Conservation (phyloP, 2,797 vertebrate genomes). For the Aeoliscus strigatus region DNA sequence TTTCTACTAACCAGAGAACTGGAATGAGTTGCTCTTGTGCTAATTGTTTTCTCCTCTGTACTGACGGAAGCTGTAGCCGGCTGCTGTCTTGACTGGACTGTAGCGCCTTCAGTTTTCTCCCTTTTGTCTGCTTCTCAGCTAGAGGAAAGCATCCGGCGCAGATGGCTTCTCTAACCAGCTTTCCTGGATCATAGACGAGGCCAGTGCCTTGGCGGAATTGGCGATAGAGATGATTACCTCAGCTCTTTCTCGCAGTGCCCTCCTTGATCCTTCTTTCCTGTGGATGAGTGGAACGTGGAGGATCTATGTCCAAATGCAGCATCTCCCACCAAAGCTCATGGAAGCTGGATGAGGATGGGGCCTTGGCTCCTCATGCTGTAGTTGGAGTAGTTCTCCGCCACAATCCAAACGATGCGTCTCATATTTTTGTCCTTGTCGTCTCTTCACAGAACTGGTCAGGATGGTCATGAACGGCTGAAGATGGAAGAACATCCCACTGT, state of each 20-base stretch:
- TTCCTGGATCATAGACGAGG: slow-evolving; percentile 64
- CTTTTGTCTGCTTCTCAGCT: slow-evolving; percentile 60
- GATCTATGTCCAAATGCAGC: slow-evolving; percentile 57
- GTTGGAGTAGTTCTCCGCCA: slow-evolving; percentile 41
- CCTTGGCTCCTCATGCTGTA: slow-evolving; percentile 45
- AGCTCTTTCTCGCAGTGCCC: slow-evolving; percentile 47
- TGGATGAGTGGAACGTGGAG: slow-evolving; percentile 22
- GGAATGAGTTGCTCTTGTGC: slow-evolving; percentile 62
- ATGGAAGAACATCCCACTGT: slow-evolving; percentile 45
- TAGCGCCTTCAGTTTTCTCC: slow-evolving; percentile 44
- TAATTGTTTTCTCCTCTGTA: slow-evolving; percentile 54
- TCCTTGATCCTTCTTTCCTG: slow-evolving; percentile 26
- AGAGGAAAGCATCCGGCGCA: slow-evolving; percentile 61
- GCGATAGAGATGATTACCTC: slow-evolving; percentile 57
- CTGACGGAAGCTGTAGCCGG: slow-evolving; percentile 64
- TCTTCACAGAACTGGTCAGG: slow-evolving; percentile 75
- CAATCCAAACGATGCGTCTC: slow-evolving; percentile 5
- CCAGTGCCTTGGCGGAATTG: slow-evolving; percentile 66
- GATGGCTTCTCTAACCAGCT: slow-evolving; percentile 71
- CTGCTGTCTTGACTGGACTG: slow-evolving; percentile 51
- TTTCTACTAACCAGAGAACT: slow-evolving; percentile 68
- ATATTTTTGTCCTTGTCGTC: slow-evolving; percentile 26
- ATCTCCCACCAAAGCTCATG: slow-evolving; percentile 24
- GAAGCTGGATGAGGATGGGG: slow-evolving; percentile 15
- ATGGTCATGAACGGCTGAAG: slow-evolving; percentile 83